Evolutionary conservation across 2,113 vertebrate species (phyloP), one percentile per base, ranked within the genome.

Genomic region (Pithys albifrons): DNA sequence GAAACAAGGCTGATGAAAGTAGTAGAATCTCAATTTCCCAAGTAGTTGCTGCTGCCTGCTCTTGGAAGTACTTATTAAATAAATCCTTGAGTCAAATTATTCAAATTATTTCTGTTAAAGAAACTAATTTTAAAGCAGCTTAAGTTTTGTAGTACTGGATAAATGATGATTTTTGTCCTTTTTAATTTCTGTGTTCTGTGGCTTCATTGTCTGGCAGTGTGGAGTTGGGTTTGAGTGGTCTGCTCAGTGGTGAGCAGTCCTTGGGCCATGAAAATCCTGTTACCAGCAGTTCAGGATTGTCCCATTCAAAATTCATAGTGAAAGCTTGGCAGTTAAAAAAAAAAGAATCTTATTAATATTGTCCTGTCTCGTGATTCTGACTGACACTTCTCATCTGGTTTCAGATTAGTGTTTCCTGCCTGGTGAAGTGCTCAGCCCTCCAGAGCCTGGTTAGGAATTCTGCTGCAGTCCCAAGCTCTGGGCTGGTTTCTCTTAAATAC

Each of bases 51-150:
- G 13, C 49, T 61, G 81, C 55, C 14, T 69, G 25, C 24, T 78
- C 45, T 79, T 93, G 48, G 57, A 75, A 83, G 31, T 72, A 54
- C 49, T 90, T 55, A 41, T 90, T 93, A 70, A 93, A 70, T 61
- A 85, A 92, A 67, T 37, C 57, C 65, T 85, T 25, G 45, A 87
- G 59, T 89, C 62, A 92, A 90, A 88, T 72, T 75, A 88, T 83
- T 93, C 86, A 79, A 84, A 86, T 94, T 37, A 41, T 43, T 45
- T 35, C 82, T 52, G 54, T 81, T 89, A 57, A 93, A 84, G 74
- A 78, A 93, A 66, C 25, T 24, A 0, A 12, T n/a, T 73, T 72
- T 91, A 14, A 65, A 81, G 71, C 48, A 57, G 54, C 49, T 67
- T 12, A 69, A 19, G 2, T 46, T 82, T 45, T 52, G 46, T 57